These are phyloP conservation scores for Cepaea nemoralis DNA, from an alignment of 1,140 invertebrate genomes.

Conservation along the genomic window DNA sequence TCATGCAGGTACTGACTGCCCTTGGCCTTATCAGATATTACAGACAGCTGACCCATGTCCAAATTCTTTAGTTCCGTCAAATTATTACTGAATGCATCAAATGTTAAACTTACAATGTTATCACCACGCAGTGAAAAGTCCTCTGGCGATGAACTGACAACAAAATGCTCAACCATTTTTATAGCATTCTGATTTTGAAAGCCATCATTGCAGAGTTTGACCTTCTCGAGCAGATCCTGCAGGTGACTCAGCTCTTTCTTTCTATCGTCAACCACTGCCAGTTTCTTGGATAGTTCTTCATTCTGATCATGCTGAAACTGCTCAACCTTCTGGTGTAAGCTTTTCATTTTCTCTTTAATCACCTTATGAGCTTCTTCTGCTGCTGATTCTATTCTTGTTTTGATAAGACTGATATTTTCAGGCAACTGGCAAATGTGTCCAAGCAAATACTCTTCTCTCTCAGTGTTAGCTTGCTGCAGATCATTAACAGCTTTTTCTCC, in stretches of 20 bases:
- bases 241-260: constrained; percentile 8
- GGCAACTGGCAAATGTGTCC: constrained; percentile 17
- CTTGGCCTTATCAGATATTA: background rate
- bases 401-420: constrained; percentile 20
- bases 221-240: constrained; percentile 9
- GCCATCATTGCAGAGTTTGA: constrained; percentile 33
- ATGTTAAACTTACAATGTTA: constrained; percentile 1
- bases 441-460: constrained; percentile 10
- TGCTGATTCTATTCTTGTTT: constrained; percentile 8
- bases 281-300: background rate
- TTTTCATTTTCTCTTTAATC: constrained; percentile 5
- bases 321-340: background rate
- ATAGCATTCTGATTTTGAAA: constrained; percentile 30
- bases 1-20: background rate
- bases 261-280: background rate
- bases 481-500: constrained; percentile 32
- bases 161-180: constrained; percentile 17
- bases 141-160: background rate
- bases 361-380: constrained; percentile 29
- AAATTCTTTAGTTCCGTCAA: constrained; percentile 26
- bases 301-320: constrained; percentile 25
- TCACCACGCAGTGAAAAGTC: background rate
- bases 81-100: background rate
- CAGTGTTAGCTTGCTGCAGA: constrained; percentile 10
- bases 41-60: constrained; percentile 12